Percentiles rank a stretch among this genome's conserved stretches.
Evolutionary conservation across 2,888 invertebrate genomes (phyloP).

Genomic region (Zelleria hepariella): DNA sequence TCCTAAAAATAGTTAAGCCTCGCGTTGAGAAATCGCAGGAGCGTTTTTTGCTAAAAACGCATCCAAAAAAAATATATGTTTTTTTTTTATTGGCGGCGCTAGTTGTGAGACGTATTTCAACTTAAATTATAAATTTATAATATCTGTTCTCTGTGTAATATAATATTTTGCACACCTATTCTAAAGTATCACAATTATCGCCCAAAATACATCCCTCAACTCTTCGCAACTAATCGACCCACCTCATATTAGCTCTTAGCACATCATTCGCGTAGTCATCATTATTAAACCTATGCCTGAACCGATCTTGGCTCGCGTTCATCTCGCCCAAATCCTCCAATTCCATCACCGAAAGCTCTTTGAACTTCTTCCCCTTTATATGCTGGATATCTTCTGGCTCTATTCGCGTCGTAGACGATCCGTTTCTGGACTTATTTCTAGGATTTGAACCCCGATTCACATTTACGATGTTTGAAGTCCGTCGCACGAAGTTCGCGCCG

Average conservation of each 20-base stretch:
- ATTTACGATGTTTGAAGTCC: no score
- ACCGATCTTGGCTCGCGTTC: slow-evolving; percentile 46
- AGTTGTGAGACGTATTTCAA: no score
- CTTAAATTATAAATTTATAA: no score
- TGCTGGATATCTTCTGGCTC: slow-evolving; percentile 17
- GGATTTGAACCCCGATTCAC: background rate
- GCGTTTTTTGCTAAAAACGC: no score
- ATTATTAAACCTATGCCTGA: slow-evolving; percentile 43
- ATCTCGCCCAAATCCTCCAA: slow-evolving; percentile 45
- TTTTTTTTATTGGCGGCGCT: no score
- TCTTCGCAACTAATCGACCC: slow-evolving; percentile 36
- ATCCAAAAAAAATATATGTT: no score
- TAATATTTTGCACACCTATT: no score
- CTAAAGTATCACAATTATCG: background rate
- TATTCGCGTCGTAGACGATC: background rate
- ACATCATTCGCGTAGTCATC: slow-evolving; percentile 47
- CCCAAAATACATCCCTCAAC: background rate
- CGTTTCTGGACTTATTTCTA: background rate
- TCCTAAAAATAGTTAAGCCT: no score
- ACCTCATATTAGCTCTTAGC: slow-evolving; percentile 29
- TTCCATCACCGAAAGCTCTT: slow-evolving; percentile 40
- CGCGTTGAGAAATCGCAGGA: no score
- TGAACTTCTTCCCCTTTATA: slow-evolving; percentile 44
- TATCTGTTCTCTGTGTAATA: no score
- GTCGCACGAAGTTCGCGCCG: slow-evolving; percentile 12